phyloP scores from a whole-genome alignment of 2,113 vertebrate species.

The Haemorhous mexicanus region DNA sequence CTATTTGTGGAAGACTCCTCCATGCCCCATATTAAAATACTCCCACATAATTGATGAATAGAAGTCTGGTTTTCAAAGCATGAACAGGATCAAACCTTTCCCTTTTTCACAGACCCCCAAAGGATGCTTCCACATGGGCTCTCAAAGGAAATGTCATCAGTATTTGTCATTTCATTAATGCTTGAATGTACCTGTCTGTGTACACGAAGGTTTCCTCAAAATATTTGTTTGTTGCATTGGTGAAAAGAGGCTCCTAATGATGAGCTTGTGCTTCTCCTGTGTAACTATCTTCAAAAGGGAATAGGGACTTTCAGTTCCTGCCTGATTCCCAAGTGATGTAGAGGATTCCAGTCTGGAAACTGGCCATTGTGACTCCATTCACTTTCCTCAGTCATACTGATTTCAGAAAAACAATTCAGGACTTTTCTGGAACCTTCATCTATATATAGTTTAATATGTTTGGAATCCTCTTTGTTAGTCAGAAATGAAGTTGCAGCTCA shows the following conservation, averaged over 20 bases:
- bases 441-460: background rate
- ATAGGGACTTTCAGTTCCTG: background rate
- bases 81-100: background rate
- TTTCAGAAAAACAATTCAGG: background rate
- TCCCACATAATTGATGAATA: background rate
- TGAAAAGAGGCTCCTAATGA: background rate
- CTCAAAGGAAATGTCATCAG: background rate
- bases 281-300: background rate
- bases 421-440: background rate
- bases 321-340: background rate
- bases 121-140: background rate
- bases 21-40: background rate
- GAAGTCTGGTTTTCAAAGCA: background rate
- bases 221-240: background rate
- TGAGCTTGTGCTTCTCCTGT: background rate
- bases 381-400: background rate
- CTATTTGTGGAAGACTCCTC: background rate
- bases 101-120: background rate
- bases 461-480: background rate
- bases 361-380: background rate
- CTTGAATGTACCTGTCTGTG: background rate
- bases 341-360: background rate
- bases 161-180: background rate
- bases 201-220: background rate
- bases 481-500: background rate